Percentiles rank a stretch among this genome's conserved stretches.
phyloP scores from a whole-genome alignment of 30 jellyfish, hydroid and myxozoan genomes.

The Clytia hemisphaerica region DNA sequence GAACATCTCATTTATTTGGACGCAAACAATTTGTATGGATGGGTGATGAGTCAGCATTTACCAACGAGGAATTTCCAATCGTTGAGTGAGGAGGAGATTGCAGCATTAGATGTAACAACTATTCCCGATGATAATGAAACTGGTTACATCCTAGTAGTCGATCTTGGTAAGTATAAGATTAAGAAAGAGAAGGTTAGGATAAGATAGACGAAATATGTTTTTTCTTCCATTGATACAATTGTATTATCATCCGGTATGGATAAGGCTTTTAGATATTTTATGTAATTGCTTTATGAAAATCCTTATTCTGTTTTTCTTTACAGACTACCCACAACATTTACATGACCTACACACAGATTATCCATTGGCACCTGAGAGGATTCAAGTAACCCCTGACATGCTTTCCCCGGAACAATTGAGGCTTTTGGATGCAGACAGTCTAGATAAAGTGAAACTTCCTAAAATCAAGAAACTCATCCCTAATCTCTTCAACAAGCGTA shows the following conservation, averaged over 20 bases:
- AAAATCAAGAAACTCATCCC: slow-evolving; percentile 44
- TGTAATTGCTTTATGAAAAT: neutral
- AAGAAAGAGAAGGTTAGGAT: no score
- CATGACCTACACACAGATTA: slow-evolving; percentile 55
- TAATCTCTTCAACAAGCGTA: slow-evolving; percentile 26
- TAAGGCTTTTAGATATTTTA: neutral
- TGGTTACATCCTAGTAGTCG: no score
- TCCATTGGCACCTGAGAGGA: slow-evolving; percentile 54
- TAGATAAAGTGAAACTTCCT: neutral
- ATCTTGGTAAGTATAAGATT: no score
- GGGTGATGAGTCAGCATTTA: slow-evolving; percentile 58
- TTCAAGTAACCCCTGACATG: slow-evolving; percentile 22
- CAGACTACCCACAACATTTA: slow-evolving; percentile 51
- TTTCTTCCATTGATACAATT: neutral
- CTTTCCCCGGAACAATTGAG: slow-evolving; percentile 9
- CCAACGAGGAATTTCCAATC: slow-evolving; percentile 46
- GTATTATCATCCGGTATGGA: neutral
- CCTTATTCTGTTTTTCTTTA: slow-evolving; percentile 34
- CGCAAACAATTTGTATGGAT: slow-evolving; percentile 58
- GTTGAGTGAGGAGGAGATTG: slow-evolving; percentile 35
- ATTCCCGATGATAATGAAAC: no score
- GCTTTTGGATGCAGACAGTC: no score
- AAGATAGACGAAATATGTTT: no score
- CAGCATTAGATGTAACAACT: neutral
- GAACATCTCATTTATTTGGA: slow-evolving; percentile 47